phyloP scores from a whole-genome alignment of 2,888 invertebrate genomes.

The Pecten maximus region DNA sequence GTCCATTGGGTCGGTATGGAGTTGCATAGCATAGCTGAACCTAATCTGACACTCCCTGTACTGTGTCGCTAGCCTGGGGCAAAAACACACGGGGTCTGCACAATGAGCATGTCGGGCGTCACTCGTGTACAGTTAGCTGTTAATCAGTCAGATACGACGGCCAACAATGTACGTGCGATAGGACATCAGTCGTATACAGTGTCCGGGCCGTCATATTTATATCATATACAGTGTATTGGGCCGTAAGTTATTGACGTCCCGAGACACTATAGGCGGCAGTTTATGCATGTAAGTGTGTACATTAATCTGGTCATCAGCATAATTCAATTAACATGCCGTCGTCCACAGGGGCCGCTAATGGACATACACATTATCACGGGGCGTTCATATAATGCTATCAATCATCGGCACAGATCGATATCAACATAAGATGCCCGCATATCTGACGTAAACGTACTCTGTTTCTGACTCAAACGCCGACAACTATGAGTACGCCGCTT shows the following conservation, averaged over 20 bases:
- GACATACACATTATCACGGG: neutral
- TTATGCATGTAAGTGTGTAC: neutral
- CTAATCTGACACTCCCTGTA: neutral
- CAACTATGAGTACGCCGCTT: neutral
- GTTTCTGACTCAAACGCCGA: neutral
- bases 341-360: conserved; percentile 1
- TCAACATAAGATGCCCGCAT: neutral
- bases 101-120: neutral
- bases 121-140: neutral
- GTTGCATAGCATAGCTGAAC: neutral
- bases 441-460: neutral
- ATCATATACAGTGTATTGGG: neutral
- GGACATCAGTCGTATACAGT: neutral
- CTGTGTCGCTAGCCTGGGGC: neutral
- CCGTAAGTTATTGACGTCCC: neutral
- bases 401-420: neutral
- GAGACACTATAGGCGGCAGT: neutral
- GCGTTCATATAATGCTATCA: neutral
- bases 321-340: conserved; percentile 9
- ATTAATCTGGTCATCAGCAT: conserved; percentile 13
- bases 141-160: no score
- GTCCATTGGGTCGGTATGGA: neutral
- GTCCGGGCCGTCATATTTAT: neutral
- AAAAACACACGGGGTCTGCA: no score
- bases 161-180: neutral